phyloP scores from a whole-genome alignment of 2,113 vertebrate genomes.

The Speoplatyrhinus poulsoni region DNA sequence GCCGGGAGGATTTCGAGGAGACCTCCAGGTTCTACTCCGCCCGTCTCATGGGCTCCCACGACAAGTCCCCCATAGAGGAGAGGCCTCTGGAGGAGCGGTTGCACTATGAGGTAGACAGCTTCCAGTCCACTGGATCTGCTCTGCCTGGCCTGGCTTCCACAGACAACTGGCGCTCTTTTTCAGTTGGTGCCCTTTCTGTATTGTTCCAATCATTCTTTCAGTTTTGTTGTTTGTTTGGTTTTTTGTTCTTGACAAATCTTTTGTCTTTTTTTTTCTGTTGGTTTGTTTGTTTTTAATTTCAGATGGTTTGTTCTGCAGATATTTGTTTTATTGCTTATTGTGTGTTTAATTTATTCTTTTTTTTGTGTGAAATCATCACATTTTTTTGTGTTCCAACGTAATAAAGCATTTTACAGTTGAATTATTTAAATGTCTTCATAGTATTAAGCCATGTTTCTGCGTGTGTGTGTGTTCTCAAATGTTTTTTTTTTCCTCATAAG shows the following conservation, averaged over 20 bases:
- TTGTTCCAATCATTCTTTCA: not conserved
- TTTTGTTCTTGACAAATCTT: slow-evolving; percentile 7
- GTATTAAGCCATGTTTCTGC: not conserved
- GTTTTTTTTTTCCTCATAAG: not conserved
- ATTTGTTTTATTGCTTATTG: slow-evolving; percentile 2
- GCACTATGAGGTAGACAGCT: slow-evolving; percentile 70
- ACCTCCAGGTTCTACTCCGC: slow-evolving; percentile 73
- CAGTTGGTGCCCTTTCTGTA: slow-evolving; percentile 17
- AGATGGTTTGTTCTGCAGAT: slow-evolving; percentile 3
- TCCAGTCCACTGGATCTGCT: slow-evolving; percentile 34
- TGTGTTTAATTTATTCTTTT: slow-evolving; percentile 4
- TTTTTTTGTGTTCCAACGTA: slow-evolving; percentile 22
- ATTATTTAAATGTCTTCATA: slow-evolving; percentile 1
- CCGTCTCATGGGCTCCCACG: slow-evolving; percentile 65
- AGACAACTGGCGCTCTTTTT: not conserved
- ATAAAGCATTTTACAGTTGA: slow-evolving; percentile 2
- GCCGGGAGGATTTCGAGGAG: slow-evolving; percentile 81
- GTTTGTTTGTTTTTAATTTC: not conserved
- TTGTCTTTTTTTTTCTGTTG: slow-evolving; percentile 12
- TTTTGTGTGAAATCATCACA: slow-evolving; percentile 7
- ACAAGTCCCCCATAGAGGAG: slow-evolving; percentile 71
- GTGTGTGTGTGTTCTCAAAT: slow-evolving; percentile 1
- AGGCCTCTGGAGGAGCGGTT: slow-evolving; percentile 55
- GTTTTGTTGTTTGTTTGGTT: slow-evolving; percentile 11
- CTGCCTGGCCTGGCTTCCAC: slow-evolving; percentile 23